Conservation (phyloP, 2,113 vertebrate genomes). For the Toxotes jaculatrix region DNA sequence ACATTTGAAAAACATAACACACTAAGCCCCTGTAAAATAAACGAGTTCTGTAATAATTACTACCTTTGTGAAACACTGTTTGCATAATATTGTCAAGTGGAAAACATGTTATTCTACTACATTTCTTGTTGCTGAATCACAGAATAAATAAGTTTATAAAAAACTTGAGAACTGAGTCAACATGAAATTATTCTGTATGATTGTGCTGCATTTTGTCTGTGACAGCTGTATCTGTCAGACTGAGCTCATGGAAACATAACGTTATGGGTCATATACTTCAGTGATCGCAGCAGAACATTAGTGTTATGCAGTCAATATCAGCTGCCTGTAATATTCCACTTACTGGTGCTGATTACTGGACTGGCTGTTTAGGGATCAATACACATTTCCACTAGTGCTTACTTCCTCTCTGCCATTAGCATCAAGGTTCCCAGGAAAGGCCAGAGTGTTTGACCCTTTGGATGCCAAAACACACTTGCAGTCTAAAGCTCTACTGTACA, state of each 20-base stretch:
- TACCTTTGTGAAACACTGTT: too few relatives aligned
- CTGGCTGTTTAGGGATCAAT: conserved; percentile 76
- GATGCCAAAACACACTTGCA: background rate
- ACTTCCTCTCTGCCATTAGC: conserved; percentile 65
- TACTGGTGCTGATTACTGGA: conserved; percentile 64
- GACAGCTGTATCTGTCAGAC: background rate
- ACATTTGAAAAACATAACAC: too few relatives aligned
- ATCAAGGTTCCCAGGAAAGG: conserved; percentile 14
- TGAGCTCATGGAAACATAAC: conserved; percentile 27
- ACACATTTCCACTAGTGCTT: conserved; percentile 77
- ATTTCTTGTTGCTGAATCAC: background rate
- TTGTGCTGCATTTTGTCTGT: background rate
- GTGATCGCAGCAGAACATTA: conserved; percentile 51
- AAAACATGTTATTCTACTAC: background rate
- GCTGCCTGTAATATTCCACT: conserved; percentile 60
- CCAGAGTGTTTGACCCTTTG: background rate
- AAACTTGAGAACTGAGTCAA: background rate
- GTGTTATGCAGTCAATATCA: conserved; percentile 65
- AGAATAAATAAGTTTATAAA: too few relatives aligned
- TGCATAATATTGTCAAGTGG: background rate
- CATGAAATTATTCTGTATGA: background rate
- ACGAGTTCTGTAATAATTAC: too few relatives aligned
- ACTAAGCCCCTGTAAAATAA: too few relatives aligned
- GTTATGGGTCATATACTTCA: background rate
- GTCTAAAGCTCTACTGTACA: background rate